Conservation (phyloP, 2,113 vertebrate species). For the Burhinus oedicnemus region DNA sequence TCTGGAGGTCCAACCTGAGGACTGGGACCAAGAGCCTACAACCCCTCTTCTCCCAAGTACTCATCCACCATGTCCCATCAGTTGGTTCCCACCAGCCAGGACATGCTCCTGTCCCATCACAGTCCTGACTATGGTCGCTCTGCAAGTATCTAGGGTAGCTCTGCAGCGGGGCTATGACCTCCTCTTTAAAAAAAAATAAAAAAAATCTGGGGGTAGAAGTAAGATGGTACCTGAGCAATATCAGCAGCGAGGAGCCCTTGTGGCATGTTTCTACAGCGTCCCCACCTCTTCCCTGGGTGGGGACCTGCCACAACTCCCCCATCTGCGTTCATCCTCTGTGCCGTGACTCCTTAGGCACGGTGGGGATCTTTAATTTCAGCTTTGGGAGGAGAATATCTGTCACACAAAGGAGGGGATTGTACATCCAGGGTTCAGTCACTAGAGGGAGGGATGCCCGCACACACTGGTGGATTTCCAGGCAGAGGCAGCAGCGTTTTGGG, state of each 20-base stretch:
- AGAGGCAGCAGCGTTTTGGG: neutral
- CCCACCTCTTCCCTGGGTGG: accelerated
- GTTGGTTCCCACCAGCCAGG: neutral
- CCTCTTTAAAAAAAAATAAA: neutral
- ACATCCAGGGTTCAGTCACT: neutral
- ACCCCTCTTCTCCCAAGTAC: neutral
- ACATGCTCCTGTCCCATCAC: neutral
- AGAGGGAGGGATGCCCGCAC: neutral
- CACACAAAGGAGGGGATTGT: neutral
- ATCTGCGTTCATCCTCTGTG: accelerated
- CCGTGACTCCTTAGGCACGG: accelerated
- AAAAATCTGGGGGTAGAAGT: neutral
- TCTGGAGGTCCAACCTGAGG: neutral
- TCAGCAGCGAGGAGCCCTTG: neutral
- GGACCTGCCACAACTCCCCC: neutral
- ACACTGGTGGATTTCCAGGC: neutral
- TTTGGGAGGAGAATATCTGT: neutral
- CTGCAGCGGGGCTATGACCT: no score
- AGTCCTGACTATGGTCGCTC: no score
- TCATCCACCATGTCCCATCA: neutral
- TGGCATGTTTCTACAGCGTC: neutral
- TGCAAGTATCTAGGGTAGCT: neutral
- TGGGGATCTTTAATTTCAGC: neutral
- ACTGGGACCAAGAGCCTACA: neutral
- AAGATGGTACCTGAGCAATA: neutral